Evolutionary conservation across 2,113 vertebrate species (phyloP), one percentile per base, ranked within the genome.

Genomic region (Paramisgurnus dabryanus): DNA sequence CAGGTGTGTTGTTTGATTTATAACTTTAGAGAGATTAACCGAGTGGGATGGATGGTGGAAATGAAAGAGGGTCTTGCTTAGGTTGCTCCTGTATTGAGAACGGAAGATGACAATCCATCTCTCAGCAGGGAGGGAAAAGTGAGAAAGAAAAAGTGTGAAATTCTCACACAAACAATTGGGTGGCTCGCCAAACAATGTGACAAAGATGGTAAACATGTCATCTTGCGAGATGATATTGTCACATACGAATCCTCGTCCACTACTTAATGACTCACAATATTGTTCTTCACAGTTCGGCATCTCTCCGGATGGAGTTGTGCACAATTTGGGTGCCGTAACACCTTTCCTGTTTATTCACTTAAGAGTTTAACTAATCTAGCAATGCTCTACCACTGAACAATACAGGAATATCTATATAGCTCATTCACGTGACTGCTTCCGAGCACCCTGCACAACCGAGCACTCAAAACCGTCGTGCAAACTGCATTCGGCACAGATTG

Each of bases 1-100:
- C 73, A 76, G 73, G 60, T 76, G 60, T 76, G 60, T 45, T 45
- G 60, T 64, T 64, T 64, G 73, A 76, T 76, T 76, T 50, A 76
- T 49, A 64, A 75, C 18, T 49, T 43, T 45, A 18, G 41, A 2
- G n/a, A 3, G 22, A 64, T 39, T 64, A 64, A 64, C 22, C 10
- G 11, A 39, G 12, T 9, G 10, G 5, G 27, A 22, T 34, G 58
- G 58, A 8, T 13, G 47, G 57, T 49, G 64, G 49, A 17, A 49
- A 76, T 64, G 22, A 34, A 34, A 34, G 27, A 34, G 60, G 60
- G 60, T 7, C 3, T n/a, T 13, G 60, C 41, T 76, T 27, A 11
- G 22, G 43, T 76, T 49, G 43, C 58, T 64, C 12, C n/a, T 76
- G 64, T 55, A 57, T 58, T n/a, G 50, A 39, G 63, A 66, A 67